A percentile compares a stretch with the other conserved stretches of the same genome.
phyloP scores from a whole-genome alignment of 2,113 vertebrate species.

The Myrmecophaga tridactyla region DNA sequence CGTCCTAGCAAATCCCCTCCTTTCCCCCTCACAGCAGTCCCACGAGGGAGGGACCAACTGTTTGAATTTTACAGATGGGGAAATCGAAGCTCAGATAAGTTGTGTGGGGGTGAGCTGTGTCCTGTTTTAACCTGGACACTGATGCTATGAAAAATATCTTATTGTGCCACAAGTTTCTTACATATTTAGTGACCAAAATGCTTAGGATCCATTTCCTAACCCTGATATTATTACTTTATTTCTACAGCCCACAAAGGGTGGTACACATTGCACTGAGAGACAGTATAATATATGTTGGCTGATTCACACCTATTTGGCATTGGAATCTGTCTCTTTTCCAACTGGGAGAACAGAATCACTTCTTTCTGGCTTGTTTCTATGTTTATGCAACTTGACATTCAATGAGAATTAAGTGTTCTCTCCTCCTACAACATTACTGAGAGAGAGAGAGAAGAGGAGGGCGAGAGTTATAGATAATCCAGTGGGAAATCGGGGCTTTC shows the following conservation, averaged over 20 bases:
- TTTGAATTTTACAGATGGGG: neutral
- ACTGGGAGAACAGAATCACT: slow-evolving; percentile 7
- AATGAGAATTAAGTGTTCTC: slow-evolving; percentile 68
- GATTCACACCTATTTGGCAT: neutral
- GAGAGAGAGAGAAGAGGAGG: slow-evolving; percentile 37
- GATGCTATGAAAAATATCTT: neutral
- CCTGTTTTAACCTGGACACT: slow-evolving; percentile 13
- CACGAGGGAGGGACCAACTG: neutral
- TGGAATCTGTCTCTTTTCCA: neutral
- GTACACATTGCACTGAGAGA: no score
- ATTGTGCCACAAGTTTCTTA: neutral
- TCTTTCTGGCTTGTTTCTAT: slow-evolving; percentile 63
- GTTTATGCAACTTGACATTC: slow-evolving; percentile 65
- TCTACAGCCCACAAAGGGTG: neutral
- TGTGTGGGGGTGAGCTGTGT: neutral
- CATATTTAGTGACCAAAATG: neutral
- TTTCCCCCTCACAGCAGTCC: neutral
- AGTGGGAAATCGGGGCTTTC: slow-evolving; percentile 10
- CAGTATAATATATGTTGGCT: neutral
- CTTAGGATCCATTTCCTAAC: neutral
- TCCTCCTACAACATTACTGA: slow-evolving; percentile 24
- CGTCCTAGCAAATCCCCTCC: neutral
- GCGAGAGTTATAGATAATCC: slow-evolving; percentile 6
- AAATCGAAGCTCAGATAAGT: neutral
- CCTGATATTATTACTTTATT: neutral